Evolutionary conservation across 2,113 vertebrate genomes (phyloP).

Genomic region (Nanorana parkeri): DNA sequence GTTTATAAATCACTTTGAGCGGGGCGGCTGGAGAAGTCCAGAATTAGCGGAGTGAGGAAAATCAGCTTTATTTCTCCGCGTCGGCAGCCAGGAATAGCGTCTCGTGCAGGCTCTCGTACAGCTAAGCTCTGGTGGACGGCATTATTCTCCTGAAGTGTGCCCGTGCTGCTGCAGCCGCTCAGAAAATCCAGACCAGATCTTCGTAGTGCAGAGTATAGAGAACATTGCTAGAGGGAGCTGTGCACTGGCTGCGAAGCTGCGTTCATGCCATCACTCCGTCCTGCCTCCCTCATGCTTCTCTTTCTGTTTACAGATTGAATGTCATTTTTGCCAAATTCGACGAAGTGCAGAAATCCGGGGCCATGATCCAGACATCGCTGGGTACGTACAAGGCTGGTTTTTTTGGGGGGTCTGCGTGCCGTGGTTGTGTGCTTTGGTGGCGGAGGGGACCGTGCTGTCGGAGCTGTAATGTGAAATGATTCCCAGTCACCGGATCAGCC

Average conservation of each 20-base stretch:
- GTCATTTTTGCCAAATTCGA: constrained; percentile 98
- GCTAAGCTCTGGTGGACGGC: background rate
- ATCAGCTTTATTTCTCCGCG: too few species aligned
- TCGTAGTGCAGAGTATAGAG: background rate
- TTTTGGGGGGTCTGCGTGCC: too few species aligned
- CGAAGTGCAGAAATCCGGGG: constrained; percentile 96
- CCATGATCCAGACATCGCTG: constrained; percentile 89
- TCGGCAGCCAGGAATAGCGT: background rate
- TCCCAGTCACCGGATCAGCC: constrained; percentile 50
- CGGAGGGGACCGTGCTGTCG: background rate
- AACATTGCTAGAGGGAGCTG: constrained; percentile 7
- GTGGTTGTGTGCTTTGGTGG: background rate
- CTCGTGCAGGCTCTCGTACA: background rate
- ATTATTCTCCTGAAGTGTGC: background rate
- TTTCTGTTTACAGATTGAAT: constrained; percentile 83
- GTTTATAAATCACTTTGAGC: background rate
- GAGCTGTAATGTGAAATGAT: constrained; percentile 55
- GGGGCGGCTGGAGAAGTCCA: background rate
- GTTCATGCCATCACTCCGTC: background rate
- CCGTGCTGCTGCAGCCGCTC: background rate
- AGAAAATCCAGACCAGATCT: constrained; percentile 20
- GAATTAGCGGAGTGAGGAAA: background rate
- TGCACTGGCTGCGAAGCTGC: background rate
- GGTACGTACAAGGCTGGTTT: constrained; percentile 75
- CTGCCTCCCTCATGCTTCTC: background rate